Evolutionary conservation across 2,797 vertebrate species (phyloP), one percentile per base, ranked within the genome.

Genomic region (Oceanodroma leucorhoa): DNA sequence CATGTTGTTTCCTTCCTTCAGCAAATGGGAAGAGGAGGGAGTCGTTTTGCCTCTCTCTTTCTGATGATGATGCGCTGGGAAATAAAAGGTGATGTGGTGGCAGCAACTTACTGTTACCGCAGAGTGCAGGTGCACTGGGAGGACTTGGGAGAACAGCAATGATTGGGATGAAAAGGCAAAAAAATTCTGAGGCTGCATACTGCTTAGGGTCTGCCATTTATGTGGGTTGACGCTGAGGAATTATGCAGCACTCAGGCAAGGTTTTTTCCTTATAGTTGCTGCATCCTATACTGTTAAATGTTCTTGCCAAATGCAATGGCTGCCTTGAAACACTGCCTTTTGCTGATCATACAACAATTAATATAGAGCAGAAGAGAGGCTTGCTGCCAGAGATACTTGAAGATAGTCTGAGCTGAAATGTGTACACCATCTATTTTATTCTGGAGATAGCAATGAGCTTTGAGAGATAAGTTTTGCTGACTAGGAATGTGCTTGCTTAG

Each of bases 381-480:
- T 95, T 0, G 0, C 65, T 93, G 89, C 78, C 93, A 96, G 93
- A 93, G 82, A 66, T 71, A 29, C 32, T n/a, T 64, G 78, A 43
- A 87, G 77, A 73, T 40, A 60, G 77, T 18, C 70, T 86, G 46
- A 91, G 55, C 82, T 5, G 1, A 79, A 96, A 77, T 81, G 60
- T 61, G 66, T 53, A 60, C 43, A 22, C 58, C 58, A 65, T 90
- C 40, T 88, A 64, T 93, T 95, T 96, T 90, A 60, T 82, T 60
- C 43, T 76, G 71, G 51, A 93, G 87, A 64, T 51, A 81, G 45
- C 48, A 90, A 58, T n/a, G 50, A 75, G 43, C 79, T 83, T 67
- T 67, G 87, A 76, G 69, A 87, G 45, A 43, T 61, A 76, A 53
- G 29, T 71, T 92, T 87, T 91, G 77, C 92, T 94, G 93, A 93